Base-by-base conservation (phyloP, 2,888 invertebrate genomes). In the Lissocephala sabroskyi region DNA sequence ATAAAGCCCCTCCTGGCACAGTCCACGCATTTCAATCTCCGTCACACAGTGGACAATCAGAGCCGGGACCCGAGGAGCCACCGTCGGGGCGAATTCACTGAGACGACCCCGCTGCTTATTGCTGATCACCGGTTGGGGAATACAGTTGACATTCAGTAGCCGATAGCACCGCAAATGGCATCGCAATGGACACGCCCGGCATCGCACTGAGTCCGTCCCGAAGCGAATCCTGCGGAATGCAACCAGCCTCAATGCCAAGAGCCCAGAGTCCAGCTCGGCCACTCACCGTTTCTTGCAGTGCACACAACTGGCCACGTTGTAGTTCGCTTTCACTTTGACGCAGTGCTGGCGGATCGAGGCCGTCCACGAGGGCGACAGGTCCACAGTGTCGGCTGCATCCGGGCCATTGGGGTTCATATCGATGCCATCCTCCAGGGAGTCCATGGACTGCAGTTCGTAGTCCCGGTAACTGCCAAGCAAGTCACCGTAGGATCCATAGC, bases 21-120 rank as follows among this genome's bases (percentile, higher is more conserved):
- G 18, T 1, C 68, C 77, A 1, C 68, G 52, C 0, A 32, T 41
- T 52, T 70, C 68, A n/a, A 70, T 62, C 39, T 76, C 77, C 2
- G 74, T 76, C 10, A 73, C 74, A 14, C 77, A 76, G n/a, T 70
- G 68, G 10, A 70, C 74, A 17, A 70, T 65, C 32, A 70, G n/a
- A 0, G 77, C 74, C 0, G 68, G 68, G 37, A 70, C 68, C 65
- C 65, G 59, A 3, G 77, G 77, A 1, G 68, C 52, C 43, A 52
- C 74, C 3, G 30, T 42, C 2, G 68, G 77, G 2, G 57, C 70
- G 41, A 43, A 76, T 30, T 70, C 68, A 13, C 43, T 56, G 26
- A 70, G 41, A 7, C 47, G 54, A 1, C 62, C 70, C 1, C 55
- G 44, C n/a, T n/a, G n/a, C 18, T 62, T 73, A 1, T 37, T 28